phyloP scores from a whole-genome alignment of 2,113 vertebrate species.

The Solea solea region DNA sequence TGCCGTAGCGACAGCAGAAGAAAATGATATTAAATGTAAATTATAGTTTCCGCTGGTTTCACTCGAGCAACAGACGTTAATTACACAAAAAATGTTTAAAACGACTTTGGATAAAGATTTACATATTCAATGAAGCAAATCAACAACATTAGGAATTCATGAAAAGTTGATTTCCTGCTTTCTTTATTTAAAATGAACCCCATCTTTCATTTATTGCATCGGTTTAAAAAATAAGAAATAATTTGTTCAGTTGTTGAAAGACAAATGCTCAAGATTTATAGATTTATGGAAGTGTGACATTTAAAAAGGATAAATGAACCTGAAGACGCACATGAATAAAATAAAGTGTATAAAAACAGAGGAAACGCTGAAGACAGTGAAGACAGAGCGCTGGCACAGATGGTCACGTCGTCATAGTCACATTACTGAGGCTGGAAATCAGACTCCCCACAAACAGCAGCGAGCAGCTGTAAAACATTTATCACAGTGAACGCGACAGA shows the following conservation, averaged over 20 bases:
- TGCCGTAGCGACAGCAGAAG: no score
- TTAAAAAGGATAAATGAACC: constrained; percentile 42
- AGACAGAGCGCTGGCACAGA: constrained; percentile 53
- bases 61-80: no score
- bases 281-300: constrained; percentile 29
- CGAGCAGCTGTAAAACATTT: constrained; percentile 42
- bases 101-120: neutral
- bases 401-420: constrained; percentile 41
- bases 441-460: constrained; percentile 31
- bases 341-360: constrained; percentile 27
- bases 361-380: constrained; percentile 21
- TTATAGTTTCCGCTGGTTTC: no score
- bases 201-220: neutral
- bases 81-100: no score
- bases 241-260: no score
- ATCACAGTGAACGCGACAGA: constrained; percentile 28
- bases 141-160: neutral
- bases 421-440: constrained; percentile 31
- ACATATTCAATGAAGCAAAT: neutral
- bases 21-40: no score
- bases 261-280: neutral
- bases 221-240: no score
- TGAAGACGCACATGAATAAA: constrained; percentile 42
- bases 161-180: constrained; percentile 1
- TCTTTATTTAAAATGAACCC: neutral